Evolutionary conservation across 2,113 vertebrate species (phyloP).

Genomic region (Struthio camelus): DNA sequence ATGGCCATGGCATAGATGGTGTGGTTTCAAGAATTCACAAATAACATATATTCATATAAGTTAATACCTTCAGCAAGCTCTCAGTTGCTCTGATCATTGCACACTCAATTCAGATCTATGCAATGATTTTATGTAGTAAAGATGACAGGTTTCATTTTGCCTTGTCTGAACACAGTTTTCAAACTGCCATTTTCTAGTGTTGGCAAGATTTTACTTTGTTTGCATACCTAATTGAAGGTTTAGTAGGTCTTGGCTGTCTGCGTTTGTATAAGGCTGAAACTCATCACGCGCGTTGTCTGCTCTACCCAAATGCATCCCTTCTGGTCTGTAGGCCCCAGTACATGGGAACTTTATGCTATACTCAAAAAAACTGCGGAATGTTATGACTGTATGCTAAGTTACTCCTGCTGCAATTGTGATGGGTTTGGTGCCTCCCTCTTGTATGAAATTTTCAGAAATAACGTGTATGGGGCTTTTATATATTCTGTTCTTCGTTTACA

Average conservation of each 20-base stretch:
- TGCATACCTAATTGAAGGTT: not conserved
- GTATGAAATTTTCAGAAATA: not conserved
- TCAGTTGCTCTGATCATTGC: not conserved
- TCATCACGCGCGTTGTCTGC: not conserved
- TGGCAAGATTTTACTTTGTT: not conserved
- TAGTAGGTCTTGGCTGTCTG: not conserved
- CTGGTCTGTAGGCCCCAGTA: not conserved
- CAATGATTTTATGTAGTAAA: not conserved
- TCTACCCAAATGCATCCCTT: not conserved
- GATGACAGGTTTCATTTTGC: not conserved
- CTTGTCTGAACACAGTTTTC: not conserved
- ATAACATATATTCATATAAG: not conserved
- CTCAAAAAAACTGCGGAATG: not conserved
- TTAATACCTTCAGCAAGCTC: not conserved
- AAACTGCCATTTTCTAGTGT: accelerated
- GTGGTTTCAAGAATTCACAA: not conserved
- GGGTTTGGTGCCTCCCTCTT: not conserved
- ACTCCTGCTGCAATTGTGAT: not conserved
- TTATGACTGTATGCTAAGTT: not conserved
- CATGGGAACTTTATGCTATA: not conserved
- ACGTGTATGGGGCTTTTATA: not conserved
- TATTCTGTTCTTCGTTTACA: not conserved
- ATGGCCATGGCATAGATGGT: not conserved
- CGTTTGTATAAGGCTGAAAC: not conserved
- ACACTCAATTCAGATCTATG: not conserved